A percentile compares a stretch with the other conserved stretches of the same genome.
These are phyloP conservation scores for Acanthiza pusilla DNA, from an alignment of 2,797 vertebrate species.

Conservation along the genomic window DNA sequence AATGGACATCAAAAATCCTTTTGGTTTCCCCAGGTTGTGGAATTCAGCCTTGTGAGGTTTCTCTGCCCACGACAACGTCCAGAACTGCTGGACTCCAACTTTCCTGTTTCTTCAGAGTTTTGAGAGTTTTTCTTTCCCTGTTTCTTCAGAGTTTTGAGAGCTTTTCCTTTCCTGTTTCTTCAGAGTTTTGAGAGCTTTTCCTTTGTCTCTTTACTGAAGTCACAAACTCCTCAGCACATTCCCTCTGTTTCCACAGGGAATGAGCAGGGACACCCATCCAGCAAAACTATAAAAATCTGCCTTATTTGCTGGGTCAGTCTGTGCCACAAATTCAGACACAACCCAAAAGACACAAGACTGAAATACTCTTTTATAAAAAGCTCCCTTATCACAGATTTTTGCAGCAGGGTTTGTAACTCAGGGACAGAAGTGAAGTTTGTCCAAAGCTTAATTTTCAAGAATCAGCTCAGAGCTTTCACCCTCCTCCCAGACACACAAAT, in stretches of 20 bases:
- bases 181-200: not conserved
- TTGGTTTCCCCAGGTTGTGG: not conserved
- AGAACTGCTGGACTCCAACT: not conserved
- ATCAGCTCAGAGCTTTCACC: not conserved
- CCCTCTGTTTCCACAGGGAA: not conserved
- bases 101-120: not conserved
- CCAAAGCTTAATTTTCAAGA: not conserved
- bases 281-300: fast-evolving
- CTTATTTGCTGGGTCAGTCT: not conserved
- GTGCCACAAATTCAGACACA: not conserved
- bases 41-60: not conserved
- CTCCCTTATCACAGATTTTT: not conserved
- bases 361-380: not conserved
- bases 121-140: not conserved
- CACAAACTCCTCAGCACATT: not conserved
- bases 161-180: not conserved
- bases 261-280: not conserved
- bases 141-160: not conserved
- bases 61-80: not conserved
- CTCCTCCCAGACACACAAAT: not conserved
- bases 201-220: not conserved
- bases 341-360: not conserved
- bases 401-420: not conserved
- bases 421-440: not conserved
- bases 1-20: not conserved